These are phyloP conservation scores for Carcinoscorpius rotundicauda DNA, from an alignment of 1,140 invertebrate genomes.

Conservation along the genomic window DNA sequence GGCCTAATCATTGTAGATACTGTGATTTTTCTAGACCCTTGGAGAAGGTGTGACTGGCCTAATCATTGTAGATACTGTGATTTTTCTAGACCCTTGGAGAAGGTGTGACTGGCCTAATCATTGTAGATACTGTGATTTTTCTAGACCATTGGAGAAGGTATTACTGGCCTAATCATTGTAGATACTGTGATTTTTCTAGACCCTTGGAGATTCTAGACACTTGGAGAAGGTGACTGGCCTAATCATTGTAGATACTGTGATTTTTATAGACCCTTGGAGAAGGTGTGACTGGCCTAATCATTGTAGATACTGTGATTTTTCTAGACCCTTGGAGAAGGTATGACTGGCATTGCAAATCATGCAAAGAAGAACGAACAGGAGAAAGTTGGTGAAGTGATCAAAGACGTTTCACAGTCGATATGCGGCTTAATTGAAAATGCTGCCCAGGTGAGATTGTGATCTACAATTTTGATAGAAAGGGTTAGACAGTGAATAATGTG, in stretches of 20 bases:
- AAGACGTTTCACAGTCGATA: slow-evolving; percentile 68
- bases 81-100: slow-evolving; percentile 44
- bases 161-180: slow-evolving; percentile 50
- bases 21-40: slow-evolving; percentile 22
- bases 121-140: neutral
- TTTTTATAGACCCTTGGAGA: slow-evolving; percentile 44
- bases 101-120: slow-evolving; percentile 67
- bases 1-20: slow-evolving; percentile 37
- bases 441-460: slow-evolving; percentile 37
- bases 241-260: neutral
- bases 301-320: neutral
- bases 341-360: slow-evolving; percentile 85
- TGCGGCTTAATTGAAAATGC: slow-evolving; percentile 83
- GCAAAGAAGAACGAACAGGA: slow-evolving; percentile 77
- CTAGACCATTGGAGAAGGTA: slow-evolving; percentile 54
- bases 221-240: slow-evolving; percentile 81
- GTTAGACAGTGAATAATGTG: too few species aligned
- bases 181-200: slow-evolving; percentile 1
- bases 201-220: slow-evolving; percentile 44
- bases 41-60: slow-evolving; percentile 84
- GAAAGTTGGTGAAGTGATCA: slow-evolving; percentile 69
- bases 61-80: neutral
- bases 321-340: slow-evolving; percentile 54
- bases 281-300: slow-evolving; percentile 51
- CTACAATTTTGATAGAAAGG: neutral